These are phyloP conservation scores for Zaprionus tsacasi DNA, from an alignment of 1,140 invertebrate genomes.

Conservation along the genomic window DNA sequence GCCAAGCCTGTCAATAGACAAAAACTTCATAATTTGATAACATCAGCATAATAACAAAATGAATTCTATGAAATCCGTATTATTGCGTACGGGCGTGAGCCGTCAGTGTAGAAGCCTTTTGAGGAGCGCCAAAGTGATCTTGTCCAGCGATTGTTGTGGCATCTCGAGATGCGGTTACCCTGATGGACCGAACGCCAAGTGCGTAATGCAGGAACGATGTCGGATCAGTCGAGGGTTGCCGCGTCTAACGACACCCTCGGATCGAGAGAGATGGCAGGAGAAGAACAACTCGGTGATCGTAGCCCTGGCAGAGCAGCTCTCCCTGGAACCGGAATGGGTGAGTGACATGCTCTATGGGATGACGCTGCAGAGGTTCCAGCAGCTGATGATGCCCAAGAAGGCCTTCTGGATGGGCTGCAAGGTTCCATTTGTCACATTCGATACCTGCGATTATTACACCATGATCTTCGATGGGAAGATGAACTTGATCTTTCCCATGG, in stretches of 20 bases:
- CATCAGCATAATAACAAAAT: constrained; percentile 23
- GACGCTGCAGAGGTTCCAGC: constrained; percentile 48
- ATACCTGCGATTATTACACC: constrained; percentile 30
- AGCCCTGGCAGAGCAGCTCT: constrained; percentile 1
- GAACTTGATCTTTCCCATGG: constrained; percentile 38
- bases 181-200: background rate
- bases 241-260: background rate
- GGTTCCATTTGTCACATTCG: constrained; percentile 19
- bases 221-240: background rate
- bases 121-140: background rate
- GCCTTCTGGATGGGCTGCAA: background rate
- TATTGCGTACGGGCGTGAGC: too few relatives aligned
- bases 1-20: background rate
- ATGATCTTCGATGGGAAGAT: constrained; percentile 43
- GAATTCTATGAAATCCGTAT: background rate
- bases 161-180: background rate
- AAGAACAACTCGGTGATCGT: constrained; percentile 27
- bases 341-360: constrained; percentile 48
- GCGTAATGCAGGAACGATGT: background rate
- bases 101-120: background rate
- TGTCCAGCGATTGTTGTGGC: background rate
- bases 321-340: constrained; percentile 3
- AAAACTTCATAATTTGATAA: constrained; percentile 2
- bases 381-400: constrained; percentile 21
- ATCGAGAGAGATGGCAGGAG: constrained; percentile 22